Conservation (phyloP, 30 jellyfish, hydroid and myxozoan species). For the Clytia hemisphaerica region DNA sequence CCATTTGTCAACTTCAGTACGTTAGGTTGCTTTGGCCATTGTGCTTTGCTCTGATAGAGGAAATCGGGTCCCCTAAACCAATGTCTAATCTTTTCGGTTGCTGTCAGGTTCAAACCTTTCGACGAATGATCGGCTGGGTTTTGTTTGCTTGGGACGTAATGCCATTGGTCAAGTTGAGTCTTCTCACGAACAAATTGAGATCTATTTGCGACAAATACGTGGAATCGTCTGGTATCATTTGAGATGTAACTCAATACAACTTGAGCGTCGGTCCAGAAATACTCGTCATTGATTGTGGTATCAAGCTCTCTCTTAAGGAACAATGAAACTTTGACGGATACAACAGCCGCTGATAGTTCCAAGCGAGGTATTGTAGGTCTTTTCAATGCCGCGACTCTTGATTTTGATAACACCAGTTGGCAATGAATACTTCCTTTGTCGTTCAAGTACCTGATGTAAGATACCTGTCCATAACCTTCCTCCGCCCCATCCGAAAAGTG, state of each 20-base stretch:
- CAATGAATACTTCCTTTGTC: slow-evolving; percentile 6
- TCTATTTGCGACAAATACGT: slow-evolving; percentile 3
- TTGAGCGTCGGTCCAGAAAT: slow-evolving; percentile 9
- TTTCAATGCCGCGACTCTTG: slow-evolving; percentile 12
- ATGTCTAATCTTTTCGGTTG: neutral
- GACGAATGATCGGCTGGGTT: slow-evolving; percentile 9
- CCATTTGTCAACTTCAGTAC: neutral
- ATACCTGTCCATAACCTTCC: slow-evolving; percentile 6
- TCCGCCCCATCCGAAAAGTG: slow-evolving; percentile 7
- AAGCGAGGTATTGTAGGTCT: neutral
- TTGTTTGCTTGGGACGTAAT: neutral
- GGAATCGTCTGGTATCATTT: neutral
- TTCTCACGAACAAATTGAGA: neutral
- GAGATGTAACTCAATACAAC: slow-evolving; percentile 9
- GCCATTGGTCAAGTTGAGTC: neutral
- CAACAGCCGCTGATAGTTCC: slow-evolving; percentile 4
- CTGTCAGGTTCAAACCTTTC: neutral
- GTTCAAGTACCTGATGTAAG: neutral
- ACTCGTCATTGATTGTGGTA: neutral
- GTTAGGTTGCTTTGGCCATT: slow-evolving; percentile 3
- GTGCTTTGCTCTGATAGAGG: neutral
- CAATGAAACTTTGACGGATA: slow-evolving; percentile 1
- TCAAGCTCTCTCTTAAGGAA: slow-evolving; percentile 5
- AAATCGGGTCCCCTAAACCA: slow-evolving; percentile 13
- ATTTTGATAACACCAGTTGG: slow-evolving; percentile 5